Evolutionary conservation across 2,888 invertebrate species (phyloP), one percentile per base, ranked within the genome.

Genomic region (Perizoma flavofasciatum): DNA sequence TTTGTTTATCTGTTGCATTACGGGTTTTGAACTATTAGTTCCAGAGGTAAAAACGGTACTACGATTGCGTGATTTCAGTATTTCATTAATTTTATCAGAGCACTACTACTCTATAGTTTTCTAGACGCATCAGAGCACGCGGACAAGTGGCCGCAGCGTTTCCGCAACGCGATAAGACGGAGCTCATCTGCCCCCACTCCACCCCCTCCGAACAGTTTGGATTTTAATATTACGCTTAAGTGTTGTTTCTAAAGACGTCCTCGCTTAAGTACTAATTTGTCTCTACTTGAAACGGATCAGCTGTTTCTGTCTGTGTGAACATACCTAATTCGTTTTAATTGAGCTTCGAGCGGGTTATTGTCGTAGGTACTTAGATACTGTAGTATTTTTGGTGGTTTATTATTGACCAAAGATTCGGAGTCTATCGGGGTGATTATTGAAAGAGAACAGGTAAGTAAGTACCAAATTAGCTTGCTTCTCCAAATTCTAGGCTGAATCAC

Each of bases 191-290:
- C 69, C 68, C 67, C 68, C 67, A 69, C 67, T 55, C 72, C 69
- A 70, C 73, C 70, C 67, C 63, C 67, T 68, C 37, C 74, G 75
- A 81, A 83, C 86, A 85, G 86, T 89, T 90, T 87, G 87, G 85
- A 86, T 89, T 91, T 91, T 90, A 91, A 91, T 91, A 90, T 89
- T 80, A 85, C 78, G 75, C 82, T 88, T 87, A 88, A 91, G 89
- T 88, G 88, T 84, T 89, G 88, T 89, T 82, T 77, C 83, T 84
- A 85, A 87, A 89, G 88, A 87, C 81, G 77, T 87, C 83, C 76
- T 77, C 75, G 67, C 71, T 80, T 83, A 88, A 89, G 88, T 87
- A 87, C 87, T 90, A 89, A 91, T 90, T 91, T 91, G 89, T 87
- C 79, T 81, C 77, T 79, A 79, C 81, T 84, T 78, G 75, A 83